A percentile compares a stretch with the other conserved stretches of the same genome.
These are phyloP conservation scores for Australoheros facetus DNA, from an alignment of 2,797 vertebrate genomes.

Conservation along the genomic window DNA sequence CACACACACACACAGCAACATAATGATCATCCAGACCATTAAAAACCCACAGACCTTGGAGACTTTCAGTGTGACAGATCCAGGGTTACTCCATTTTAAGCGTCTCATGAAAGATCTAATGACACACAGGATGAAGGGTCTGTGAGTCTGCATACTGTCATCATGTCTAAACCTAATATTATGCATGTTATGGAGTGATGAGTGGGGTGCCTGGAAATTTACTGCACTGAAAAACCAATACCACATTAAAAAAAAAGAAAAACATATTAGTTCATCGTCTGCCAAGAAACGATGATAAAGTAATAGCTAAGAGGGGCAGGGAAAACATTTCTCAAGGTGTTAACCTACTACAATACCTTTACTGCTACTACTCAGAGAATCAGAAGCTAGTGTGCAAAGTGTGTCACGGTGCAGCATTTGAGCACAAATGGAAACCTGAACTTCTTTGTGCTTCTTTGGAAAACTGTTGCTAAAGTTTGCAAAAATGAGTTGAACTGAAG, in stretches of 20 bases:
- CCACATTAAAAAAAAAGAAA: not conserved
- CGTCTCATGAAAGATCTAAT: constrained; percentile 9
- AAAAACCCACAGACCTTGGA: not conserved
- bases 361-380: too few relatives aligned
- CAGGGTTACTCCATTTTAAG: constrained; percentile 9
- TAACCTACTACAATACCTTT: not conserved
- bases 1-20: not conserved
- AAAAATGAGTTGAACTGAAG: too few relatives aligned
- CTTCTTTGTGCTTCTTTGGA: too few relatives aligned
- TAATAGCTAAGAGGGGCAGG: not conserved
- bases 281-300: not conserved
- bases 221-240: not conserved
- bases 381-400: too few relatives aligned
- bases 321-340: not conserved
- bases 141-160: constrained; percentile 5
- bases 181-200: not conserved
- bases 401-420: not conserved
- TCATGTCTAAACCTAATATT: constrained; percentile 30
- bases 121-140: constrained; percentile 24
- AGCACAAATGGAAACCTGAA: not conserved
- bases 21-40: constrained; percentile 3
- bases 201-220: constrained; percentile 4
- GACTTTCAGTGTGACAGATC: not conserved
- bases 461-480: too few relatives aligned
- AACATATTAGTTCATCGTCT: not conserved